Percentiles rank a stretch among this genome's conserved stretches.
phyloP scores from a whole-genome alignment of 2,113 vertebrate genomes.

The Tenrec ecaudatus region DNA sequence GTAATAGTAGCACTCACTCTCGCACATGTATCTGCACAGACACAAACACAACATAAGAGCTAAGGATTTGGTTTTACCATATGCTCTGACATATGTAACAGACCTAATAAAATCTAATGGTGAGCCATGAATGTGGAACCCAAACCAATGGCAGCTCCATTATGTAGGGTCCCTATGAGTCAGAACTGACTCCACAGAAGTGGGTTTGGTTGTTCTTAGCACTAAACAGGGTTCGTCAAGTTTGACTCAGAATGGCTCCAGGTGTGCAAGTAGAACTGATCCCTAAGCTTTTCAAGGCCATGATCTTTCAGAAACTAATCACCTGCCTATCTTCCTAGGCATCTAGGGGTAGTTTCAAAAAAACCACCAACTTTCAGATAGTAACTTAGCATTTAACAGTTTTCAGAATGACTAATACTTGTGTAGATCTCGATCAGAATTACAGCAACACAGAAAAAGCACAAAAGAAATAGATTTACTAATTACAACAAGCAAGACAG shows the following conservation, averaged over 20 bases:
- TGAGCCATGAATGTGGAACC: constrained; percentile 1
- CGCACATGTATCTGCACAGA: neutral
- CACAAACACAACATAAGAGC: neutral
- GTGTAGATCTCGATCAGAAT: neutral
- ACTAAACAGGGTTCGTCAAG: neutral
- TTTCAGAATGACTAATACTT: neutral
- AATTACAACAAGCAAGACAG: constrained; percentile 39
- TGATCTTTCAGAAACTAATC: neutral
- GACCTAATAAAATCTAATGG: constrained; percentile 47
- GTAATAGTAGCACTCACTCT: neutral
- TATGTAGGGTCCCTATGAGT: no score
- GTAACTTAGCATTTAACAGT: neutral
- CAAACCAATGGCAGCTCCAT: constrained; percentile 41
- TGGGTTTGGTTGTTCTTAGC: no score
- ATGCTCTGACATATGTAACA: constrained; percentile 12
- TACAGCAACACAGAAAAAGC: neutral
- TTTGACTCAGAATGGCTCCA: neutral
- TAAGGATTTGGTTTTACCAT: neutral
- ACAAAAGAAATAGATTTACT: constrained; percentile 22
- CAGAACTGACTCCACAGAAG: no score
- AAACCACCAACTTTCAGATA: neutral
- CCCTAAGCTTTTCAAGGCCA: neutral
- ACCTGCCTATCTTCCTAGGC: neutral
- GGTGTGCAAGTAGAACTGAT: neutral
- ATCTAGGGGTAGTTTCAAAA: neutral